A percentile compares a stretch with the other conserved stretches of the same genome.
These are phyloP conservation scores for Zaprionus camerounensis DNA, from an alignment of 1,140 invertebrate genomes.

Conservation along the genomic window DNA sequence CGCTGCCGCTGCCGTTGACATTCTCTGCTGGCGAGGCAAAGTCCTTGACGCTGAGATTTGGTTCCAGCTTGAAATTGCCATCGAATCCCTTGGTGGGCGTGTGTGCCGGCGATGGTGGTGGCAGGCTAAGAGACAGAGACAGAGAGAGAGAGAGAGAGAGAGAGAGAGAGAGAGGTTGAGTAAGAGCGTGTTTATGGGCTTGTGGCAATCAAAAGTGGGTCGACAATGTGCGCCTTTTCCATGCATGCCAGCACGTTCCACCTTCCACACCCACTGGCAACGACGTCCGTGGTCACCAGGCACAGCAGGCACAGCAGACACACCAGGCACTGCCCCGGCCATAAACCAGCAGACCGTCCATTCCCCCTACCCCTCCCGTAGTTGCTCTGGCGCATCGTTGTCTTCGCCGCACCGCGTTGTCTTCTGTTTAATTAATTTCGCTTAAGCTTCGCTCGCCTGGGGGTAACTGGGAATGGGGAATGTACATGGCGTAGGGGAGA, in stretches of 20 bases:
- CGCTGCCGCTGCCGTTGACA: slow-evolving; percentile 42
- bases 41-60: slow-evolving; percentile 81
- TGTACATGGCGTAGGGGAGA: background rate
- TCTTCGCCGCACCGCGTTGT: slow-evolving; percentile 10
- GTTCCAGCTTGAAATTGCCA: slow-evolving; percentile 81
- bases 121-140: slow-evolving; percentile 48
- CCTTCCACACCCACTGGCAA: background rate
- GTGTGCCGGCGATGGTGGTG: slow-evolving; percentile 70
- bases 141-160: background rate
- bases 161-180: background rate
- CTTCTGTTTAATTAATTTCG: slow-evolving; percentile 74
- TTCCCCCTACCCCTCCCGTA: background rate
- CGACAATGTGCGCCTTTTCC: background rate
- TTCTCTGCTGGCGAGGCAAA: slow-evolving; percentile 68
- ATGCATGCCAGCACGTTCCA: slow-evolving; percentile 16
- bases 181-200: background rate
- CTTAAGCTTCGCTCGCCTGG: slow-evolving; percentile 37
- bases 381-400: background rate
- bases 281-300: background rate
- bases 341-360: background rate
- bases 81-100: slow-evolving; percentile 82
- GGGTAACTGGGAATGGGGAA: background rate
- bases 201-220: slow-evolving; percentile 19
- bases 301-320: background rate
- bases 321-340: background rate